Percentiles rank a stretch among this genome's conserved stretches.
phyloP scores from a whole-genome alignment of 30 jellyfish, hydroid and myxozoan genomes.

The Turritopsis dohrnii region DNA sequence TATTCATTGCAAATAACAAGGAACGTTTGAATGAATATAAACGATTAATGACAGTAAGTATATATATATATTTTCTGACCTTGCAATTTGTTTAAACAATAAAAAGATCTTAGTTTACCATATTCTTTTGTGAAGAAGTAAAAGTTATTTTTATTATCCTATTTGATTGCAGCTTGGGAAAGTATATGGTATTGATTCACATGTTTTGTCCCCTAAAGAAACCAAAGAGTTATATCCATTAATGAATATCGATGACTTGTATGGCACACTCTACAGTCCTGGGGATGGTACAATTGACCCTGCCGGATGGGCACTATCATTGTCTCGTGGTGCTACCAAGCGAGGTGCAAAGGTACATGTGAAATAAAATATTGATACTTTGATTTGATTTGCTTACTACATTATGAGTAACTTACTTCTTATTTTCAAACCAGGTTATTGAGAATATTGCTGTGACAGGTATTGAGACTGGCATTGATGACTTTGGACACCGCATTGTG shows the following conservation, averaged over 20 bases:
- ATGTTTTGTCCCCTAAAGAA: conserved; percentile 76
- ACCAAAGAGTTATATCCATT: conserved; percentile 72
- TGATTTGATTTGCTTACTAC: neutral
- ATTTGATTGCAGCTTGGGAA: conserved; percentile 67
- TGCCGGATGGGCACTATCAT: conserved; percentile 86
- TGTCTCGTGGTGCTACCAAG: conserved; percentile 82
- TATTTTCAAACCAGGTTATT: conserved; percentile 27
- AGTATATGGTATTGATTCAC: conserved; percentile 83
- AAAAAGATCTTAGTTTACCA: neutral
- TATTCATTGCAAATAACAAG: conserved; percentile 90
- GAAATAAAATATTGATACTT: neutral
- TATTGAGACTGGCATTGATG: conserved; percentile 48
- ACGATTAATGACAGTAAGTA: conserved; percentile 82
- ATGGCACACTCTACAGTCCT: conserved; percentile 89
- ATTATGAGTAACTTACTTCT: neutral
- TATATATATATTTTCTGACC: neutral
- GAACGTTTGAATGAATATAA: conserved; percentile 84
- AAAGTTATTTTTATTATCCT: neutral
- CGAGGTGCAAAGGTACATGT: conserved; percentile 73
- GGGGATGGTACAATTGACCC: conserved; percentile 99
- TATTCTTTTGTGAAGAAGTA: neutral
- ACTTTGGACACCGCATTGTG: conserved; percentile 49
- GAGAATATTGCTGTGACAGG: conserved; percentile 84
- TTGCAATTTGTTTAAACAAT: neutral
- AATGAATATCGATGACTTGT: conserved; percentile 79